Base-by-base conservation (phyloP, 1,140 invertebrate species). In the Atta colombica region DNA sequence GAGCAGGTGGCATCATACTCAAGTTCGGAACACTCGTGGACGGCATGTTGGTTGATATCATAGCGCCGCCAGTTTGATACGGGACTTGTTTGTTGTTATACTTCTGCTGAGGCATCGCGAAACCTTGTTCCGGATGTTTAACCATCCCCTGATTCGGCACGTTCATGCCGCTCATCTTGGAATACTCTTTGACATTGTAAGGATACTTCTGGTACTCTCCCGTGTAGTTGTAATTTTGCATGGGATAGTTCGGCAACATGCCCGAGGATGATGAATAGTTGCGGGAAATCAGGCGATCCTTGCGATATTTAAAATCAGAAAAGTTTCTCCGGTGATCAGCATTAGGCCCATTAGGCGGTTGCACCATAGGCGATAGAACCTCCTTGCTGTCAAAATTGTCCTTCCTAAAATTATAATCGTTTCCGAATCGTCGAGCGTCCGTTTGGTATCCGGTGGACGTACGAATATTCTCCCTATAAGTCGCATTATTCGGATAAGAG, bases 131-230 rank as follows among this genome's bases (percentile, higher is more conserved):
- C 3, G 87, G 89, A 88, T 94, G 94, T n/a, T 95, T 95, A 0
- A 94, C 87, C 77, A 95, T 93, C 0, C 74, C 89, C 4, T 92
- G 77, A 86, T 86, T 93, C 28, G 86, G 87, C 0, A 89, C 69
- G 61, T 86, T 91, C 31, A 87, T 91, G 51, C 85, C 91, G n/a
- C 60, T 55, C 58, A 91, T 75, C n/a, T 91, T 92, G 1, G 90
- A 31, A 69, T 94, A 94, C 8, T 93, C 93, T 77, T 94, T 94
- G 0, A 92, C 66, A 0, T 93, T 80, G 75, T 95, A 94, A 25
- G 92, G 87, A 77, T 94, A 95, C 60, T 95, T 95, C 66, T 94
- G 92, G 77, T 94, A 94, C 18, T 95, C 94, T 0, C 75, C 66
- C 7, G 93, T 74, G 53, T 93, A 90, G 71, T 93, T 93, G 53